These are phyloP conservation scores for Alfaro cultratus DNA, from an alignment of 2,797 vertebrate genomes.

Conservation along the genomic window DNA sequence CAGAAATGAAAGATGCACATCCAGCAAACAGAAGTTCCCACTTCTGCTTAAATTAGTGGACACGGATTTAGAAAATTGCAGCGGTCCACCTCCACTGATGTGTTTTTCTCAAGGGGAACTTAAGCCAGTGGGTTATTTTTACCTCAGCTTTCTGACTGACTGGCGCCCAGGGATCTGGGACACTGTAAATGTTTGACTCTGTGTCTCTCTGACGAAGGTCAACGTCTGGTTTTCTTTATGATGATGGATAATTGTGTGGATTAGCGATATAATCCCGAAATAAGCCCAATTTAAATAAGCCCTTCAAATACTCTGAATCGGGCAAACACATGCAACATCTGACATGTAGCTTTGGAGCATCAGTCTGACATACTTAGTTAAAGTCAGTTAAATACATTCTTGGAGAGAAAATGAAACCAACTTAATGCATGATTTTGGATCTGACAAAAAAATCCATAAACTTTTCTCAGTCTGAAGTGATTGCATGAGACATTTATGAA, in stretches of 20 bases:
- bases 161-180: slow-evolving; percentile 71
- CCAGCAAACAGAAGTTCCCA: neutral
- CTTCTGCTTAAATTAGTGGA: neutral
- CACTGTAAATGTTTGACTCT: slow-evolving; percentile 41
- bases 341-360: neutral
- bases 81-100: slow-evolving; percentile 34
- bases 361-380: neutral
- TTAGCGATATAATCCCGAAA: neutral
- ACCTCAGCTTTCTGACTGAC: slow-evolving; percentile 68
- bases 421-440: neutral
- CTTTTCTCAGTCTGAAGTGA: neutral
- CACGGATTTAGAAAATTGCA: slow-evolving; percentile 18
- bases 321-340: neutral
- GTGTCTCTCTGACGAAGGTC: slow-evolving; percentile 22
- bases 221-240: slow-evolving; percentile 18
- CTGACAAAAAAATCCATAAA: neutral
- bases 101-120: slow-evolving; percentile 60
- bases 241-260: neutral
- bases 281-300: neutral
- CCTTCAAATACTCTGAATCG: neutral
- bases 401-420: neutral
- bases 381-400: neutral
- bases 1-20: neutral
- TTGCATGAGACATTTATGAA: neutral
- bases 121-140: slow-evolving; percentile 73